Conservation (phyloP, 2,888 invertebrate species). For the Amphimallon solstitiale region DNA sequence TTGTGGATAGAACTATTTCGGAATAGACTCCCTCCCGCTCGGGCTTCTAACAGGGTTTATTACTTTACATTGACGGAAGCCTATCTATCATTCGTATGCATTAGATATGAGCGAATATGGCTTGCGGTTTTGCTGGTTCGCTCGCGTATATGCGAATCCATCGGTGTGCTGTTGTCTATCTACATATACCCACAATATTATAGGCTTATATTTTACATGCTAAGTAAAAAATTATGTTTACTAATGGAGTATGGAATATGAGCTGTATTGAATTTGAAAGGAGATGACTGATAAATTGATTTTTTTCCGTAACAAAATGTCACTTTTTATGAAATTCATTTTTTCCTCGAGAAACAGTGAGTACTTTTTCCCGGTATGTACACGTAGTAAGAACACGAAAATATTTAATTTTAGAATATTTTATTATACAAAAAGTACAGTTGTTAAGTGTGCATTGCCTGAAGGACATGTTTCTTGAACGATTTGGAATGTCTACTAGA, state of each 20-base stretch:
- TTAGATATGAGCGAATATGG: slow-evolving; percentile 22
- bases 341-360: too few species aligned
- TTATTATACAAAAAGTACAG: too few species aligned
- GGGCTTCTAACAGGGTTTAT: slow-evolving; percentile 21
- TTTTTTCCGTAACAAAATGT: too few species aligned
- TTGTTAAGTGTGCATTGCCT: too few species aligned
- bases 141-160: neutral
- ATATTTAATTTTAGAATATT: too few species aligned
- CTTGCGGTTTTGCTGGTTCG: neutral
- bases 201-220: neutral
- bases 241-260: slow-evolving; percentile 4
- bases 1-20: slow-evolving; percentile 18
- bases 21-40: neutral
- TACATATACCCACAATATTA: too few species aligned
- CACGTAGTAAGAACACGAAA: too few species aligned
- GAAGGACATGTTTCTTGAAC: too few species aligned
- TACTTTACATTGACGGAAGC: slow-evolving; percentile 24
- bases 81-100: slow-evolving; percentile 24
- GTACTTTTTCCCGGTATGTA: too few species aligned
- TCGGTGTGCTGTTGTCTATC: neutral
- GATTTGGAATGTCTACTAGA: too few species aligned
- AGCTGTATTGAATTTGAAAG: neutral
- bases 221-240: slow-evolving; percentile 24
- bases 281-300: too few species aligned
- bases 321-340: too few species aligned